Percentiles rank a stretch among this genome's conserved stretches.
Conservation (phyloP, 2,113 vertebrate species). For the Poeciliopsis occidentalis region DNA sequence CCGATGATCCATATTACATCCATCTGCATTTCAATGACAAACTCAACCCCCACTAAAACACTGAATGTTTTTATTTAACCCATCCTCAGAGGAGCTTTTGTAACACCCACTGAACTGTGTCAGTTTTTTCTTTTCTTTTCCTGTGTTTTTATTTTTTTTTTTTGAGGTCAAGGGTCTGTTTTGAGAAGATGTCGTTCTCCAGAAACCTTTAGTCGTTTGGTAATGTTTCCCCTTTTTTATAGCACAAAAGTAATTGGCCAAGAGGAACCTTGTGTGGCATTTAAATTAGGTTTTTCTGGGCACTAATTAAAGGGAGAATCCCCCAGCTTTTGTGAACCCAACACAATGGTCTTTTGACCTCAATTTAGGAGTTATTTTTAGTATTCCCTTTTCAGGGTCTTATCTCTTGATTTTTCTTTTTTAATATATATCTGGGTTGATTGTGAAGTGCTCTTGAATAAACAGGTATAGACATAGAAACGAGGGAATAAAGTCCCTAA, state of each 20-base stretch:
- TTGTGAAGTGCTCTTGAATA: slow-evolving; percentile 42
- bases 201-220: slow-evolving; percentile 47
- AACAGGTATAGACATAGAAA: slow-evolving; percentile 47
- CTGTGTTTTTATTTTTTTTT: slow-evolving; percentile 7
- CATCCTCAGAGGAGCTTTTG: slow-evolving; percentile 54
- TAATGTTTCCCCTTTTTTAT: slow-evolving; percentile 60
- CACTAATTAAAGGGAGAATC: slow-evolving; percentile 83
- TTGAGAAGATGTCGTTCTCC: slow-evolving; percentile 59
- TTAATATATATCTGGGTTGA: slow-evolving; percentile 61
- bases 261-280: slow-evolving; percentile 66
- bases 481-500: slow-evolving; percentile 19
- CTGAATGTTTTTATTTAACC: slow-evolving; percentile 41
- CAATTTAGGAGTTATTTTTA: slow-evolving; percentile 85
- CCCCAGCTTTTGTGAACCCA: slow-evolving; percentile 75
- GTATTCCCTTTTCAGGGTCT: slow-evolving; percentile 52
- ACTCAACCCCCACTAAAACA: slow-evolving; percentile 14
- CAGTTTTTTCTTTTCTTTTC: slow-evolving; percentile 13
- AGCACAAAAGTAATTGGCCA: slow-evolving; percentile 79
- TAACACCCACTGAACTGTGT: slow-evolving; percentile 40
- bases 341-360: slow-evolving; percentile 75
- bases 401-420: slow-evolving; percentile 52
- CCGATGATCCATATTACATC: slow-evolving; percentile 62
- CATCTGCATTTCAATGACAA: slow-evolving; percentile 59
- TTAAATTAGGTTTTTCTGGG: slow-evolving; percentile 82
- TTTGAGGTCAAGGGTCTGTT: slow-evolving; percentile 58